phyloP scores from a whole-genome alignment of 2,113 vertebrate species.

The Dermatemys mawii region DNA sequence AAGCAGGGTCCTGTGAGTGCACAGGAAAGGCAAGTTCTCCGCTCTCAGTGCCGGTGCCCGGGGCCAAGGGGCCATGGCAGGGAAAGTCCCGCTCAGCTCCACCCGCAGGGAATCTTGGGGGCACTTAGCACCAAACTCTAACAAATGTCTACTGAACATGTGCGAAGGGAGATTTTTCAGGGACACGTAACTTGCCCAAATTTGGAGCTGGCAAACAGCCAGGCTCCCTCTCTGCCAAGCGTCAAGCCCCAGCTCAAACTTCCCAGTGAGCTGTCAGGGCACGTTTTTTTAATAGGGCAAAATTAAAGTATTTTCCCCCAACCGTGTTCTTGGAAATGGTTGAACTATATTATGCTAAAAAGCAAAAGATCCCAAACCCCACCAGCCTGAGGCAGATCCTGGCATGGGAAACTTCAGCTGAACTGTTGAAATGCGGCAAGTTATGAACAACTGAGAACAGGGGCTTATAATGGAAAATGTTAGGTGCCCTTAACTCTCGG shows the following conservation, averaged over 20 bases:
- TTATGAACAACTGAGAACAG: not conserved
- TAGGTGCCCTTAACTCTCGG: not conserved
- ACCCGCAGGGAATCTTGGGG: too few species aligned
- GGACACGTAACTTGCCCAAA: too few species aligned
- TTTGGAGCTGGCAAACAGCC: too few species aligned
- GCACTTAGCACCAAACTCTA: not conserved
- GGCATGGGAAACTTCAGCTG: too few species aligned
- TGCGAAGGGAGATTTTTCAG: not conserved
- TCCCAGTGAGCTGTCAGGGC: not conserved
- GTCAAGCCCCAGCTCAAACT: too few species aligned
- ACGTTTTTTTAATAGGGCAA: not conserved
- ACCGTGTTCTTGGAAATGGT: not conserved
- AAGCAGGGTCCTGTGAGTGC: not conserved
- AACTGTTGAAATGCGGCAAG: too few species aligned
- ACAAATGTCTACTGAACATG: too few species aligned
- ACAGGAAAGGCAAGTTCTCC: not conserved
- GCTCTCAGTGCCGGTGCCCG: too few species aligned
- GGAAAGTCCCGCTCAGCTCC: not conserved
- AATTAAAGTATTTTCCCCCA: not conserved
- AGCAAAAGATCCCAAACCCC: too few species aligned
- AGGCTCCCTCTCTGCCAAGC: not conserved
- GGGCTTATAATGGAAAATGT: not conserved
- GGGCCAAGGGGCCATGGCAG: too few species aligned
- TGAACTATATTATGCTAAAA: too few species aligned
- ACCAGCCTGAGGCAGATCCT: too few species aligned